A percentile compares a stretch with the other conserved stretches of the same genome.
phyloP scores from a whole-genome alignment of 2,113 vertebrate genomes.

The Cricetomys ansorgei region DNA sequence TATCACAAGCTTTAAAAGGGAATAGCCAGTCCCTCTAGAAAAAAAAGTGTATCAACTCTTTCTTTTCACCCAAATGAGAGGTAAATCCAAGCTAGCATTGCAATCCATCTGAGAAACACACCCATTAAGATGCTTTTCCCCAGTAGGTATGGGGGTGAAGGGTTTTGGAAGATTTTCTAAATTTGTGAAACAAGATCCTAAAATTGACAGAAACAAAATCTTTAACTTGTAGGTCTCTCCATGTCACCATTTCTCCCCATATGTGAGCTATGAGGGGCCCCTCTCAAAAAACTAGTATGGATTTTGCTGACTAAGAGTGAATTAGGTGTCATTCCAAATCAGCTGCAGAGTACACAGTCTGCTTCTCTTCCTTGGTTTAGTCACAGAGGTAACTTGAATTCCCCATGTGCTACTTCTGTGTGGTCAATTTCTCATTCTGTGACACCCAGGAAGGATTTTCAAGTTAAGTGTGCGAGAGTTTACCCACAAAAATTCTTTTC shows the following conservation, averaged over 20 bases:
- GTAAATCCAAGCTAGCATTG: not conserved
- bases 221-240: not conserved
- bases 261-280: not conserved
- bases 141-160: fast-evolving
- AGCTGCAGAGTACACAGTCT: not conserved
- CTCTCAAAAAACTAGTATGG: not conserved
- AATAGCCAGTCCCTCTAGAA: not conserved
- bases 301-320: constrained; percentile 30
- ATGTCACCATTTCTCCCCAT: not conserved
- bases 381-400: constrained; percentile 38
- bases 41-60: not conserved
- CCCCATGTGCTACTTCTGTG: not conserved
- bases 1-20: not conserved
- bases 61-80: not conserved
- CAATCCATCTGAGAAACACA: not conserved
- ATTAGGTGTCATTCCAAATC: not conserved
- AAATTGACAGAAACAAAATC: constrained; percentile 5
- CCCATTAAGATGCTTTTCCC: not conserved
- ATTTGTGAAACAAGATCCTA: constrained; percentile 14
- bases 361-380: constrained; percentile 41
- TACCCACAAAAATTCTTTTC: constrained; percentile 47
- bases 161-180: not conserved
- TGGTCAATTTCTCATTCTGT: constrained; percentile 44
- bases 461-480: constrained; percentile 28
- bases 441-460: constrained; percentile 60